Percentiles rank a stretch among this genome's conserved stretches.
phyloP scores from a whole-genome alignment of 2,113 vertebrate species.

The Carlito syrichta region DNA sequence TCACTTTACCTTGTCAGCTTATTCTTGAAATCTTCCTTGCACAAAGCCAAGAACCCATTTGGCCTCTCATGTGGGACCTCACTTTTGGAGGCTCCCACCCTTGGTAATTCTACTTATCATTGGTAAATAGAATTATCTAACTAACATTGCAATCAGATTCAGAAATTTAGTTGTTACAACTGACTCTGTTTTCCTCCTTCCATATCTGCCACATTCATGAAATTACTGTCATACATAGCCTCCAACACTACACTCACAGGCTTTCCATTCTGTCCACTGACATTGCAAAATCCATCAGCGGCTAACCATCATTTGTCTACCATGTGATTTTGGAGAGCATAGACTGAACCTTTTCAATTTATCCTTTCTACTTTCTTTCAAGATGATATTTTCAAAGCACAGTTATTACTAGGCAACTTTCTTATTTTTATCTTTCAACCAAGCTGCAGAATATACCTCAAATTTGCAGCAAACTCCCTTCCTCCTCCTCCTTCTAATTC shows the following conservation, averaged over 20 bases:
- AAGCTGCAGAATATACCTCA: background rate
- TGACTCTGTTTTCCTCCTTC: background rate
- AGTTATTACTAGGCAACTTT: background rate
- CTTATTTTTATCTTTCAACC: background rate
- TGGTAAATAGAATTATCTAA: no score
- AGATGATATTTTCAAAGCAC: background rate
- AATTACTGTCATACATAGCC: background rate
- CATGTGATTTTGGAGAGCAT: background rate
- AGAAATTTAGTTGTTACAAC: background rate
- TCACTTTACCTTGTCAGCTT: no score
- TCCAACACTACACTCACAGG: background rate
- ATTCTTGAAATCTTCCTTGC: no score
- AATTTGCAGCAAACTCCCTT: background rate
- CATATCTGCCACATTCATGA: accelerated
- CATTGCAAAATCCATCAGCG: no score
- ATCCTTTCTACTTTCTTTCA: background rate
- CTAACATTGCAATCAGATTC: background rate
- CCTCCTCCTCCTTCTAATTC: background rate
- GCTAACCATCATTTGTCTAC: background rate
- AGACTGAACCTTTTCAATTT: background rate
- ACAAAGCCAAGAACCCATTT: no score
- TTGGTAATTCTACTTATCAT: no score
- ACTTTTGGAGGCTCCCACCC: no score
- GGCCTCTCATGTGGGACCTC: no score
- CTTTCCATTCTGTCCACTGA: background rate